Conservation (phyloP, 2,113 vertebrate genomes). For the Entosphenus tridentatus region DNA sequence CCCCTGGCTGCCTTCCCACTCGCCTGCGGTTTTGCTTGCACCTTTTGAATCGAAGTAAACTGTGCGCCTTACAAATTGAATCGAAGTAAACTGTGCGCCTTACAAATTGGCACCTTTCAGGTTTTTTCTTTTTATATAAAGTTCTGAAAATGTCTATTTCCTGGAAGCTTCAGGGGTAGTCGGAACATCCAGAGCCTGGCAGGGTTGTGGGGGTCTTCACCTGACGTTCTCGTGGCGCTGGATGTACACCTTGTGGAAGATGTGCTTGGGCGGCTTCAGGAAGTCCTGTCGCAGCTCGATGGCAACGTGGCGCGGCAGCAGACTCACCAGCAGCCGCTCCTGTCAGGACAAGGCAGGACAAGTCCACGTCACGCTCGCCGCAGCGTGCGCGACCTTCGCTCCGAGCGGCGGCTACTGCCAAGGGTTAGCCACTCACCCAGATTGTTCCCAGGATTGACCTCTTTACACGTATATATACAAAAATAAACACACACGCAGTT, state of each 20-base stretch:
- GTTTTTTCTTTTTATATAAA: no score
- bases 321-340: conserved; percentile 77
- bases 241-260: conserved; percentile 98
- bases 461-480: no score
- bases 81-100: background rate
- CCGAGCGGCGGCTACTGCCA: no score
- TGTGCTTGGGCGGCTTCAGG: conserved; percentile 93
- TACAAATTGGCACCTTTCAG: no score
- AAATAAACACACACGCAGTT: no score
- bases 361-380: no score
- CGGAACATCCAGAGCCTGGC: background rate
- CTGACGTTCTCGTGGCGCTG: conserved; percentile 96
- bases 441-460: no score
- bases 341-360: conserved; percentile 16
- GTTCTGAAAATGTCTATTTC: no score
- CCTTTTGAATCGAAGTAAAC: background rate
- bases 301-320: conserved; percentile 80
- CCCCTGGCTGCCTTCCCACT: background rate
- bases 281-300: conserved; percentile 99
- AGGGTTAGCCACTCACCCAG: no score
- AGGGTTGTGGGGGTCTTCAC: conserved; percentile 18
- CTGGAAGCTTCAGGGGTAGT: no score
- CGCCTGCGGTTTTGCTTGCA: background rate
- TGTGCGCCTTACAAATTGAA: background rate
- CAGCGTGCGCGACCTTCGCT: no score